These are phyloP conservation scores for Noctua janthina DNA, from an alignment of 2,888 invertebrate genomes.

Conservation along the genomic window DNA sequence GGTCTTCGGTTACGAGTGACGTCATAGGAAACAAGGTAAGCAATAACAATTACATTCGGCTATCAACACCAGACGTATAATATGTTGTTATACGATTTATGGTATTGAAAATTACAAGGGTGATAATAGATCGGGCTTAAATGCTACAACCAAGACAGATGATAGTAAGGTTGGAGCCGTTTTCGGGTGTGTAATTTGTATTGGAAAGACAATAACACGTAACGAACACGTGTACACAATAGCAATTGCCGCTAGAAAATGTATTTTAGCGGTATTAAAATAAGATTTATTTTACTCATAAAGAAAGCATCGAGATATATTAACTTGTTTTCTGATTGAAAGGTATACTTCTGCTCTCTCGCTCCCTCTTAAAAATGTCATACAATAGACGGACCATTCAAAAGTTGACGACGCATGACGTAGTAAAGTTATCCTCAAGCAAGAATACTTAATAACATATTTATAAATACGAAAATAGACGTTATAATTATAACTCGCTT, in stretches of 20 bases:
- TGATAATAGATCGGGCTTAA: conserved; percentile 59
- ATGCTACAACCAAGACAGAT: conserved; percentile 46
- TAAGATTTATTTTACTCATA: neutral
- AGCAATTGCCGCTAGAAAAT: conserved; percentile 7
- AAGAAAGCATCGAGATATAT: neutral
- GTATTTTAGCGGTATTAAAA: neutral
- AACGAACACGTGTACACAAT: conserved; percentile 2
- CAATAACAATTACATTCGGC: conserved; percentile 67
- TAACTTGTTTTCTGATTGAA: neutral
- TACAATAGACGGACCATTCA: neutral
- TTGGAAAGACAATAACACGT: conserved; percentile 34
- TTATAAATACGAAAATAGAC: neutral
- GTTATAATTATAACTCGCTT: neutral
- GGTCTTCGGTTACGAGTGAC: conserved; percentile 50
- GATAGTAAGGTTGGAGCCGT: conserved; percentile 23
- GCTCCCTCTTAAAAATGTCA: neutral
- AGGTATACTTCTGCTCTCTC: neutral
- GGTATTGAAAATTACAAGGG: conserved; percentile 66
- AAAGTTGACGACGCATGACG: neutral
- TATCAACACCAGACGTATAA: conserved; percentile 61
- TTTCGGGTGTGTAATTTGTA: conserved; percentile 34
- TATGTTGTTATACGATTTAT: conserved; percentile 65
- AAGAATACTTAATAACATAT: neutral
- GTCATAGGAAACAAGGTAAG: conserved; percentile 58
- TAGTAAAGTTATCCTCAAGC: neutral